phyloP scores from a whole-genome alignment of 2,113 vertebrate genomes.

The Otolemur garnettii region DNA sequence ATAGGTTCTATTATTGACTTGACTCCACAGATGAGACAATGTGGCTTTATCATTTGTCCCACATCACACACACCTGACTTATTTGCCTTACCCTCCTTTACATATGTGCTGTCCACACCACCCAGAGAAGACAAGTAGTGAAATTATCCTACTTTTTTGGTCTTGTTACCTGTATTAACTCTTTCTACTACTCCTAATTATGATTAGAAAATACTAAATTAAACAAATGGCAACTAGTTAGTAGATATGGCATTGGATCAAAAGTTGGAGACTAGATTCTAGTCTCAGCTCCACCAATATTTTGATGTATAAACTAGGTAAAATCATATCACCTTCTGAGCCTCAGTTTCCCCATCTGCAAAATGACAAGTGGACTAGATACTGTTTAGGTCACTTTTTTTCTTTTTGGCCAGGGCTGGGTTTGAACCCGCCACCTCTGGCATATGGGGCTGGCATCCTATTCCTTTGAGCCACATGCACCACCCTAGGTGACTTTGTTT shows the following conservation, averaged over 20 bases:
- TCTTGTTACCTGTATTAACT: neutral
- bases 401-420: too few relatives aligned
- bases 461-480: too few relatives aligned
- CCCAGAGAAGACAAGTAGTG: neutral
- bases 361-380: neutral
- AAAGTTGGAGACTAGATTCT: neutral
- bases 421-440: too few relatives aligned
- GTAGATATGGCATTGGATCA: neutral
- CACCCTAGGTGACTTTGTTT: too few relatives aligned
- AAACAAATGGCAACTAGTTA: neutral
- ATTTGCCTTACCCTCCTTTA: neutral
- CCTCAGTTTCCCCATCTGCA: conserved; percentile 15
- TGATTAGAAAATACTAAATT: neutral
- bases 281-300: neutral
- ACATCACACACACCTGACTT: neutral
- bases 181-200: neutral
- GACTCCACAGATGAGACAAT: neutral
- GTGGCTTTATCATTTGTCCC: neutral
- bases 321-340: neutral
- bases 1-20: neutral
- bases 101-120: neutral
- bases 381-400: neutral
- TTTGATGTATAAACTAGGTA: neutral
- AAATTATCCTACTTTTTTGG: neutral
- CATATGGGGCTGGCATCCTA: too few relatives aligned